Conservation (phyloP, 2,113 vertebrate species). For the Lagopus muta region DNA sequence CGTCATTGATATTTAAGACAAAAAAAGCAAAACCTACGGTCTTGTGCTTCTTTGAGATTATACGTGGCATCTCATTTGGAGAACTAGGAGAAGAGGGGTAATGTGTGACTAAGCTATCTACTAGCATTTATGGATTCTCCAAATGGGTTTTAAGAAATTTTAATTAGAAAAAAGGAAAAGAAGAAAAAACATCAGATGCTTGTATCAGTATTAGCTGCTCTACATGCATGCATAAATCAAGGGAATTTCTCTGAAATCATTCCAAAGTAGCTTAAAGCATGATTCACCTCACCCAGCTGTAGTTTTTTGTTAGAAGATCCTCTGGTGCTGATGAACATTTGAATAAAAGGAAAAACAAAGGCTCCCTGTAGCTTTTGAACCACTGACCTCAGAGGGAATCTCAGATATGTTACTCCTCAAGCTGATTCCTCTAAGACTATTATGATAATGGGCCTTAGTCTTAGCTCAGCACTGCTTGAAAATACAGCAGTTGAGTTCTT, state of each 20-base stretch:
- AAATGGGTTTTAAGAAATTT: not conserved
- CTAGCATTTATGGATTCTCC: not conserved
- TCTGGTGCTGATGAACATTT: not conserved
- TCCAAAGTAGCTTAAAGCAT: not conserved
- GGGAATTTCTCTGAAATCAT: not conserved
- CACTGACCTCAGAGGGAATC: not conserved
- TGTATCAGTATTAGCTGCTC: not conserved
- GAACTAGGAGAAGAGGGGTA: not conserved
- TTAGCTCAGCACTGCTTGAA: not conserved
- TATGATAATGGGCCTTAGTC: not conserved
- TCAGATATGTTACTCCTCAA: not conserved
- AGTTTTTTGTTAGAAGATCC: not conserved
- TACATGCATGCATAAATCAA: not conserved
- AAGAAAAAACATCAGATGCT: not conserved
- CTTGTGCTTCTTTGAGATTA: not conserved
- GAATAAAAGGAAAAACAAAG: not conserved
- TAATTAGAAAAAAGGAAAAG: not conserved
- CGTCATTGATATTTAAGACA: not conserved
- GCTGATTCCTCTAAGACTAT: not conserved
- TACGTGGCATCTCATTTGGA: accelerated
- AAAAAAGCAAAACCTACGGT: not conserved
- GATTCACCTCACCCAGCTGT: not conserved
- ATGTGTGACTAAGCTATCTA: not conserved
- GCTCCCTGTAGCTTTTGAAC: not conserved
- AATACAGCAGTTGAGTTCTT: not conserved